These are phyloP conservation scores for Drosophila rhopaloa DNA, from an alignment of 1,140 invertebrate genomes.

Conservation along the genomic window DNA sequence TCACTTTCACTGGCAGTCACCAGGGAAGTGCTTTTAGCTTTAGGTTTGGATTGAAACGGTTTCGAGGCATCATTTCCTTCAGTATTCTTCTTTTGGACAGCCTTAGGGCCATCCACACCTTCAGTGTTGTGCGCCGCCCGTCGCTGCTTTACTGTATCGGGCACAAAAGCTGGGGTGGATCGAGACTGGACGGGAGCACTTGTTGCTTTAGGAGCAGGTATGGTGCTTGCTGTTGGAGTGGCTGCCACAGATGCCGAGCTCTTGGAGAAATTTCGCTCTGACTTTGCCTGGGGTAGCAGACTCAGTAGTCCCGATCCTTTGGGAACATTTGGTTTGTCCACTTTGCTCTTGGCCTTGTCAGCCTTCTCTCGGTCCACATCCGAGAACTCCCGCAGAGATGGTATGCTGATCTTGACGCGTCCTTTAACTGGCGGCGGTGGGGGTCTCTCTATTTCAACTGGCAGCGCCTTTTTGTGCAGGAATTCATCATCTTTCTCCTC, in stretches of 20 bases:
- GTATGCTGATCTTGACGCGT: constrained; percentile 82
- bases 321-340: constrained; percentile 54
- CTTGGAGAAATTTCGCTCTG: constrained; percentile 75
- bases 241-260: constrained; percentile 16
- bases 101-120: constrained; percentile 55
- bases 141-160: constrained; percentile 71
- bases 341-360: constrained; percentile 68
- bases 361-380: constrained; percentile 85
- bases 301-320: constrained; percentile 85
- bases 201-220: background rate
- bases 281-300: constrained; percentile 86
- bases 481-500: constrained; percentile 87
- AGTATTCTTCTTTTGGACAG: constrained; percentile 19
- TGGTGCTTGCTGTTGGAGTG: background rate
- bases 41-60: constrained; percentile 1
- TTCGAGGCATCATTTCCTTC: background rate
- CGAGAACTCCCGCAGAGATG: constrained; percentile 85
- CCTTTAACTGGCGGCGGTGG: constrained; percentile 59
- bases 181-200: background rate
- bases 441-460: constrained; percentile 52
- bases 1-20: constrained; percentile 84
- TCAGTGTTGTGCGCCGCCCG: constrained; percentile 77
- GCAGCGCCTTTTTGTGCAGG: constrained; percentile 86
- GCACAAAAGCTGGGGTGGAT: constrained; percentile 59
- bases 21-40: background rate